Evolutionary conservation across 2,888 invertebrate genomes (phyloP).

Genomic region (Eristalis pertinax): DNA sequence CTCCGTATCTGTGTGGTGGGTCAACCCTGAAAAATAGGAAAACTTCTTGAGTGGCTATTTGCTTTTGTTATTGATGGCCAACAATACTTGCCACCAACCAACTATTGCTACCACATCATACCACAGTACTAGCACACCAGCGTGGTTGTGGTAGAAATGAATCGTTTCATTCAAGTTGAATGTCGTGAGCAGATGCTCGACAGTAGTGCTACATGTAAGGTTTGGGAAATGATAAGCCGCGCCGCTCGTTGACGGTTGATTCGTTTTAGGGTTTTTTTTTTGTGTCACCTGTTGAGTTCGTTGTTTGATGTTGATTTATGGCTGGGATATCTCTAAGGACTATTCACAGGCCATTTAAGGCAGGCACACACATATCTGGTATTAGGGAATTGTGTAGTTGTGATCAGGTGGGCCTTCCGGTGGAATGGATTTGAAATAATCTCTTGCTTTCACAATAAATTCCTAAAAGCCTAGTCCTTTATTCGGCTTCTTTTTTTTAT

Average conservation of each 20-base stretch:
- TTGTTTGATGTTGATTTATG: conserved; percentile 64
- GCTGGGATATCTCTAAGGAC: conserved; percentile 18
- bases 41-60: conserved; percentile 66
- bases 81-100: conserved; percentile 46
- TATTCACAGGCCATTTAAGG: conserved; percentile 22
- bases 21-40: conserved; percentile 35
- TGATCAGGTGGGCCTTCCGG: neutral
- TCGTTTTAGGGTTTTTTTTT: neutral
- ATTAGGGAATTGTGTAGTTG: conserved; percentile 22
- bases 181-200: conserved; percentile 63
- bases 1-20: conserved; percentile 15
- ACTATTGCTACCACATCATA: conserved; percentile 17
- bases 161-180: conserved; percentile 60
- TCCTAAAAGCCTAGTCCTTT: neutral
- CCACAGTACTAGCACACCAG: neutral
- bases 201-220: conserved; percentile 30
- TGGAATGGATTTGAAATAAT: neutral
- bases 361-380: neutral
- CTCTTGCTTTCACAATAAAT: neutral
- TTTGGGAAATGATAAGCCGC: conserved; percentile 44
- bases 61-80: conserved; percentile 65
- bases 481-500: neutral
- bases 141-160: neutral
- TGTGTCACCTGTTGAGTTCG: conserved; percentile 54
- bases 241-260: neutral